Evolutionary conservation across 30 jellyfish, hydroid and myxozoan species (phyloP), one percentile per base, ranked within the genome.

Genomic region (Sanderia malayensis): DNA sequence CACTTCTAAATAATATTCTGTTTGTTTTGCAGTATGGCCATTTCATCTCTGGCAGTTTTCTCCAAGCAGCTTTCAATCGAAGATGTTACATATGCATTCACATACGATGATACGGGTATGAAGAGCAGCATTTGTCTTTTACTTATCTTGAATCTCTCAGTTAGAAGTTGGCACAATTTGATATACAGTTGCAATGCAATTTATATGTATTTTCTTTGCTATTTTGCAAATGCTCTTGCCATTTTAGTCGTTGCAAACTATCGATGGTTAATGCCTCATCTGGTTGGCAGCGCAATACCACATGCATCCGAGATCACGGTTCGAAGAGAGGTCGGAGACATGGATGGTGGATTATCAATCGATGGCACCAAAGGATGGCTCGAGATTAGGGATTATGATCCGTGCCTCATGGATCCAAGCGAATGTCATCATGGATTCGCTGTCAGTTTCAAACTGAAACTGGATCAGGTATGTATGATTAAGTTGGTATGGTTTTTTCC

Each of bases 1-100:
- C n/a, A n/a, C n/a, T n/a, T n/a, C n/a, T n/a, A n/a, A n/a, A n/a
- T n/a, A n/a, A n/a, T n/a, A n/a, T n/a, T n/a, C n/a, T n/a, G n/a
- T n/a, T n/a, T 32, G 10, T 27, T 70, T 81, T 81, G 32, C 61
- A 90, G 98, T 52, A 76, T 84, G 95, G 88, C 81, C 22, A 70
- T 90, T 7, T 90, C 96, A 2, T 90, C 98, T 1, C 70, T 90
- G 19, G 86, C 96, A n/a, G 68, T 90, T 20, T 90, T 90, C 71
- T 76, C 96, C 33, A 90, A 90, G 53, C 82, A 70, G 31, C 85
- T 90, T 20, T 64, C 98, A 17, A 76, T 90, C 44, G 98, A 90
- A 77, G 98, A 90, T 83, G 98, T 90, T 6, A 95, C 98, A 0
- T 90, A 90, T 53, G 98, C 96, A 20, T 90, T 90, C 59, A 90